Conservation (phyloP, 2,113 vertebrate genomes). For the Gambusia holbrooki region DNA sequence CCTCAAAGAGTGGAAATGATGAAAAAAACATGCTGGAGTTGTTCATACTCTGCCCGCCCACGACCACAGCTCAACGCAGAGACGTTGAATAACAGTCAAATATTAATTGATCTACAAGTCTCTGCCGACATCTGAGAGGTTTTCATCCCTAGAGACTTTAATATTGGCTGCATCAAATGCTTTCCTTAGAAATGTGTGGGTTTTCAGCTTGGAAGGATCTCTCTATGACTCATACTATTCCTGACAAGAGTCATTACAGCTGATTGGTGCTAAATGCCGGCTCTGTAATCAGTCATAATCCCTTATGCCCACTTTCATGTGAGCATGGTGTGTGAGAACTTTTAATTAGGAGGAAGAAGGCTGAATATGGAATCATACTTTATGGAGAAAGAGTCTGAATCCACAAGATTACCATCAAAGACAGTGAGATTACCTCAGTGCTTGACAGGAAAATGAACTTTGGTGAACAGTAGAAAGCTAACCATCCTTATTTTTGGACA, state of each 20-base stretch:
- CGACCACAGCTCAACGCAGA: neutral
- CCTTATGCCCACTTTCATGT: conserved; percentile 18
- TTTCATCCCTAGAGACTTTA: conserved; percentile 23
- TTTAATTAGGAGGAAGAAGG: conserved; percentile 24
- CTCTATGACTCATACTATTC: conserved; percentile 44
- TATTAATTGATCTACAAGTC: conserved; percentile 10
- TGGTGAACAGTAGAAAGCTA: neutral
- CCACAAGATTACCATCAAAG: conserved; percentile 9
- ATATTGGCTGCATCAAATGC: conserved; percentile 29
- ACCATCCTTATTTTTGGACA: neutral
- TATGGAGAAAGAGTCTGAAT: neutral
- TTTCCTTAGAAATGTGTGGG: conserved; percentile 44
- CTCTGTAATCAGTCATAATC: conserved; percentile 32
- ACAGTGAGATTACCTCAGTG: neutral
- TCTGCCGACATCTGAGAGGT: conserved; percentile 28
- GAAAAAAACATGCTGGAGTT: neutral
- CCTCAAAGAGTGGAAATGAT: neutral
- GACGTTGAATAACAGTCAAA: conserved; percentile 16
- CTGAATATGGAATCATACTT: conserved; percentile 1
- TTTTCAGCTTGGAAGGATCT: conserved; percentile 36
- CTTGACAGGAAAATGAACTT: conserved; percentile 2
- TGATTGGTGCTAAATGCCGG: conserved; percentile 32
- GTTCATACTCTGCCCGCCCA: conserved; percentile 11
- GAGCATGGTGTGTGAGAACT: conserved; percentile 27
- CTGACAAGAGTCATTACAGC: conserved; percentile 50